phyloP scores from a whole-genome alignment of 2,797 vertebrate species.

The Rousettus madagascariensis region DNA sequence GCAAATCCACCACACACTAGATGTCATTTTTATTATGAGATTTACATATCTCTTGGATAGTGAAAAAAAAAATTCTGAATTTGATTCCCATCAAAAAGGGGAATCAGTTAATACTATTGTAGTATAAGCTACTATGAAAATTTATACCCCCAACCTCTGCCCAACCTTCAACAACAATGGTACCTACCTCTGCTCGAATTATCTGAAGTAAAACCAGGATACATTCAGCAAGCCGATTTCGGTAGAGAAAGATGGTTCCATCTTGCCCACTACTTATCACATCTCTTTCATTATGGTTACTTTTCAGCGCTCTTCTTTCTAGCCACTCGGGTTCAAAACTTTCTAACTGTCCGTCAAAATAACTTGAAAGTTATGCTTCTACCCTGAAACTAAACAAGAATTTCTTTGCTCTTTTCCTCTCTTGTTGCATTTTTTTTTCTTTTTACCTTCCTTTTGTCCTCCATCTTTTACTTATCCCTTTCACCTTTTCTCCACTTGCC shows the following conservation, averaged over 20 bases:
- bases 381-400: conserved; percentile 75
- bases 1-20: background rate
- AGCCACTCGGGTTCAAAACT: conserved; percentile 24
- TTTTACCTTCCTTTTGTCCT: conserved; percentile 80
- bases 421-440: conserved; percentile 80
- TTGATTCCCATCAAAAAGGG: background rate
- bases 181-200: background rate
- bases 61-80: background rate
- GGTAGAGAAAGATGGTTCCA: background rate
- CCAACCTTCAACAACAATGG: background rate
- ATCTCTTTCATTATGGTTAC: background rate
- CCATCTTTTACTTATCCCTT: conserved; percentile 83
- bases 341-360: conserved; percentile 23
- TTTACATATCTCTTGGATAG: background rate
- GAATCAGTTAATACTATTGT: background rate
- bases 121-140: background rate
- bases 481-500: conserved; percentile 83
- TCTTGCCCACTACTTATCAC: background rate
- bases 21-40: background rate
- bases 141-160: background rate
- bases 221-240: background rate
- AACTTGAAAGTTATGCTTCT: conserved; percentile 22
- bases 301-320: background rate
- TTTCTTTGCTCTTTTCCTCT: conserved; percentile 78
- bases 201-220: background rate